Evolutionary conservation across 1,140 invertebrate species (phyloP), one percentile per base, ranked within the genome.

Genomic region (Drosophila murphyi): DNA sequence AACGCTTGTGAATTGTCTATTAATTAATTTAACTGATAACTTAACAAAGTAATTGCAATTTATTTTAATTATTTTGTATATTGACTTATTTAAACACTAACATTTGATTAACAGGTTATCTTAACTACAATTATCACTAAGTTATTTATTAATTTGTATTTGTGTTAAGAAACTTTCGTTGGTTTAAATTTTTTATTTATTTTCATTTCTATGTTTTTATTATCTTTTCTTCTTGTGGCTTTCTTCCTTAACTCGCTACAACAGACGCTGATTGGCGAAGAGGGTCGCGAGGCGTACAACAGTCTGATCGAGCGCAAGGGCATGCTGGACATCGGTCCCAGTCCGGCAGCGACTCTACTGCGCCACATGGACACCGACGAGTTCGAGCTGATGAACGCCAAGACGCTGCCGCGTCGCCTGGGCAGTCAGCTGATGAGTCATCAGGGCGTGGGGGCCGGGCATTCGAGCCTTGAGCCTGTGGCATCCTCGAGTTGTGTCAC

Each of bases 211-310:
- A 34, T 45, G 71, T 47, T n/a, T 47, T 72, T 62, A 34, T 59
- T 35, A 32, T 57, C 43, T 60, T 70, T 76, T 39, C 63, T 82
- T 37, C 43, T 28, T 55, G 62, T 7, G 60, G 51, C 7, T 35
- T n/a, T 43, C 37, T 37, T 20, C 20, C 37, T 20, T 31, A 29
- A 37, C 35, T 12, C 39, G 6, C 8, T 3, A 3, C 93, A 97
- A 3, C 93, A 97, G 96, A 94, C 95, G 3, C 95, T 95, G 41
- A 93, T 97, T 65, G 96, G 96, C n/a, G 95, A 96, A 75, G 96
- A 97, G 83, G 95, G 97, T 37, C 97, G 97, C 87, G 96, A 97
- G 89, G 98, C 97, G 0, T 99, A 99, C 93, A 97, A 97, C 89
- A 96, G 96, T 78, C 93, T 99, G 37, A 97, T 99, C 43, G 97